Percentiles rank a stretch among this genome's conserved stretches.
phyloP scores from a whole-genome alignment of 2,888 invertebrate species.

The Caenorhabditis drosophilae region DNA sequence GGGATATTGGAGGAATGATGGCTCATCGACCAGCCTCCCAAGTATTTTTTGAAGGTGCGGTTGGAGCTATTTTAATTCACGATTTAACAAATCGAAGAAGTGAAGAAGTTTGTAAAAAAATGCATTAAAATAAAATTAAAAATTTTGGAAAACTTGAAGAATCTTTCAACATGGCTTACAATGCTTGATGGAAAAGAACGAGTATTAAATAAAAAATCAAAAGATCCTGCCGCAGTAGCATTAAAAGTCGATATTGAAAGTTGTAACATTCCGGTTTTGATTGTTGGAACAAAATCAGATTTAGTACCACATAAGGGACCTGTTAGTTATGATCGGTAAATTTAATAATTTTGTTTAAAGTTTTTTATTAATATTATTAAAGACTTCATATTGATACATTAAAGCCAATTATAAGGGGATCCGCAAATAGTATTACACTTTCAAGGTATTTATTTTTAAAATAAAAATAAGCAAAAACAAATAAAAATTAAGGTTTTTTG shows the following conservation, averaged over 20 bases:
- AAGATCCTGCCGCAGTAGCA: constrained; percentile 29
- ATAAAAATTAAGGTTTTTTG: constrained; percentile 41
- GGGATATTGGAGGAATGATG: constrained; percentile 87
- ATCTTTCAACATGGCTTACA: constrained; percentile 56
- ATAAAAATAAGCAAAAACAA: not conserved
- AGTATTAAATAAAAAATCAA: constrained; percentile 2
- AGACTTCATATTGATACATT: constrained; percentile 57
- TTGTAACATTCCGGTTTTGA: constrained; percentile 82
- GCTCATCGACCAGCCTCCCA: constrained; percentile 73
- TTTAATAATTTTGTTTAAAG: not conserved
- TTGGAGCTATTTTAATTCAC: constrained; percentile 94
- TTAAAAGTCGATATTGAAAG: constrained; percentile 56
- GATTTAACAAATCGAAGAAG: constrained; percentile 95
- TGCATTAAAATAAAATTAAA: not conserved
- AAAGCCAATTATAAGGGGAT: constrained; percentile 76
- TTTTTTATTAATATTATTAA: too few relatives aligned
- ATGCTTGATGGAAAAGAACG: constrained; percentile 46
- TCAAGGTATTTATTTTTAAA: constrained; percentile 71
- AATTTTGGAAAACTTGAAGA: constrained; percentile 27
- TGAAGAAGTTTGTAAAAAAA: constrained; percentile 74
- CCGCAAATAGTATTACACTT: constrained; percentile 89
- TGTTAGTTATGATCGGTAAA: constrained; percentile 39
- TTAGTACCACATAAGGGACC: constrained; percentile 54
- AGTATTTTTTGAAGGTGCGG: constrained; percentile 86
- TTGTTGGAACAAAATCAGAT: constrained; percentile 92